Base-by-base conservation (phyloP, 2,888 invertebrate species). In the Yponomeuta cagnagella region DNA sequence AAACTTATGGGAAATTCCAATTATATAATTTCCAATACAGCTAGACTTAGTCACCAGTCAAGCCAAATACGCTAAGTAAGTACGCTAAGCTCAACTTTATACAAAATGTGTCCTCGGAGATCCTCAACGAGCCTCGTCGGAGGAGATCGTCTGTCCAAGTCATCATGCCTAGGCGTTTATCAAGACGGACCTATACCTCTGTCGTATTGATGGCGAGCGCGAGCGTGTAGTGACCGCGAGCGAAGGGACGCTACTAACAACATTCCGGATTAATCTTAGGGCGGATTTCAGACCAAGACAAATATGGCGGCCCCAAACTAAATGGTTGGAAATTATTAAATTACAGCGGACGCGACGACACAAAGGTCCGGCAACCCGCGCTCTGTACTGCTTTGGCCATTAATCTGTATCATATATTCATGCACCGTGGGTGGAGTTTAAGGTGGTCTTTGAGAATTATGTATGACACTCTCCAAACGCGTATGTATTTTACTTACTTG, bases 301-400 rank as follows among this genome's bases (percentile, higher is more conserved):
- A 90, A 90, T 90, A 90, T 86, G 85, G 84, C 81, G 80, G 82
- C 76, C 80, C 80, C 78, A 77, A 79, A 82, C 85, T 88, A 87
- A 89, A 89, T 82, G 87, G 81, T 82, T 83, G 85, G 86, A 87
- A 87, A 88, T 89, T 89, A 89, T 89, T 88, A 83, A 88, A 89
- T 89, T 88, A 89, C 33, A 58, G 64, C 64, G 65, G n/a, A 58
- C 52, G 64, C 37, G 64, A 43, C 52, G 64, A 43, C 68, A 68
- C 68, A 68, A 68, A 68, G 68, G 68, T 68, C 31, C 31, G 30
- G 48, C 48, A 33, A 5, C 6, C 52, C 52, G 1, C 52, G 15
- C 52, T 12, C 15, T 8, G 52, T 58, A 15, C 52, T 30, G 30
- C 64, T 23, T 23, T 10, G 64, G 64, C 52, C 12, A 15, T 15